These are phyloP conservation scores for Dolichotis patagonum DNA, from an alignment of 2,113 vertebrate genomes.

Conservation along the genomic window DNA sequence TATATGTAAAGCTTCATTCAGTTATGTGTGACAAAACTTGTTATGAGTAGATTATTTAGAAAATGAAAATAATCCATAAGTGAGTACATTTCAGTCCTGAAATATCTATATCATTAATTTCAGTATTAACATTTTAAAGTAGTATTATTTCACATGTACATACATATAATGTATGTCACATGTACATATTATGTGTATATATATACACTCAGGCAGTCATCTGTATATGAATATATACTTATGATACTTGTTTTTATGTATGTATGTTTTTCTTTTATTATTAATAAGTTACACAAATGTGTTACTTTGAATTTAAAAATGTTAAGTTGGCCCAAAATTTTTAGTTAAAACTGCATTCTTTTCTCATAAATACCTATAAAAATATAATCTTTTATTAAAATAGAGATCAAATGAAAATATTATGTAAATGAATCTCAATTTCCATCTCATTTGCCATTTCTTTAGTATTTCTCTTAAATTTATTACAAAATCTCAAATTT, in stretches of 20 bases:
- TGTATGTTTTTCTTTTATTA: background rate
- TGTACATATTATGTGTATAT: background rate
- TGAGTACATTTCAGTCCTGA: background rate
- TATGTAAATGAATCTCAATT: background rate
- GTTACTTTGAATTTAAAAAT: background rate
- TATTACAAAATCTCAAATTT: background rate
- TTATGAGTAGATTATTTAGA: background rate
- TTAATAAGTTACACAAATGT: background rate
- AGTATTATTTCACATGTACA: background rate
- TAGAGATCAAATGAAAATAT: background rate
- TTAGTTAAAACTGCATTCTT: background rate
- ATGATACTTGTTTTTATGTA: background rate
- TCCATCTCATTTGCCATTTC: background rate
- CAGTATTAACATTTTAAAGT: background rate
- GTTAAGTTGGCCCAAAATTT: background rate
- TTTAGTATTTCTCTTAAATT: conserved; percentile 69
- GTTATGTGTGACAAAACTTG: background rate
- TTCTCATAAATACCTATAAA: background rate
- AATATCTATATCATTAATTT: background rate
- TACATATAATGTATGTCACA: background rate
- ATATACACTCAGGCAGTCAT: background rate
- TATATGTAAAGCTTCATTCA: background rate
- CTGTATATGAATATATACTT: background rate
- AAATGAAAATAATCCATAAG: background rate
- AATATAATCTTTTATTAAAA: background rate